These are phyloP conservation scores for Cheilosia scutellata DNA, from an alignment of 2,888 invertebrate genomes.

Conservation along the genomic window DNA sequence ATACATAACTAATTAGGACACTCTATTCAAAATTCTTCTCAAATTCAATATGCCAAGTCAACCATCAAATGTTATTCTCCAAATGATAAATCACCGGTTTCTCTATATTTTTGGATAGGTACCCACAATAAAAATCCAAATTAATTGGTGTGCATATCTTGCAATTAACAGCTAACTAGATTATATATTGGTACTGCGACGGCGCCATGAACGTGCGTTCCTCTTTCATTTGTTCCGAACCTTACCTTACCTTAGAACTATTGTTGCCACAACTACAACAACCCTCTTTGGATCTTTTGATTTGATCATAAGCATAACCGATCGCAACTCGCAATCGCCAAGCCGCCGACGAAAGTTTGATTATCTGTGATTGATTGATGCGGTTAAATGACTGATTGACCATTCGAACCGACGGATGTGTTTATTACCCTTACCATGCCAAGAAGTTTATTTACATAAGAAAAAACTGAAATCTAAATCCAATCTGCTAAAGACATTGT, in stretches of 20 bases:
- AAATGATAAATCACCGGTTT: conserved; percentile 34
- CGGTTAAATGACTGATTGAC: conserved; percentile 74
- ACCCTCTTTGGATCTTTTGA: conserved; percentile 19
- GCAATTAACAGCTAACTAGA: conserved; percentile 66
- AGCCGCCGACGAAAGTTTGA: conserved; percentile 67
- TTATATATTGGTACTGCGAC: conserved; percentile 17
- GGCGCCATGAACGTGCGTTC: conserved; percentile 53
- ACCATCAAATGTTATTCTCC: conserved; percentile 3
- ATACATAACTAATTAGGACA: no score
- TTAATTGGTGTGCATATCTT: conserved; percentile 59
- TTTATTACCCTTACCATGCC: conserved; percentile 73
- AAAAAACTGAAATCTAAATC: conserved; percentile 44
- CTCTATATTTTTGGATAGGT: conserved; percentile 2
- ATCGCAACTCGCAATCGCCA: conserved; percentile 33
- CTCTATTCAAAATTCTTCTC: background rate
- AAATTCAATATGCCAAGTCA: background rate
- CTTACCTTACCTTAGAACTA: conserved; percentile 40
- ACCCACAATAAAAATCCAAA: conserved; percentile 35
- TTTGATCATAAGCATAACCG: conserved; percentile 24
- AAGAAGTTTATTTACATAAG: conserved; percentile 46
- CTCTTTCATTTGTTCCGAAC: background rate
- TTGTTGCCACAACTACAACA: conserved; percentile 28
- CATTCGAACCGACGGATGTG: conserved; percentile 64
- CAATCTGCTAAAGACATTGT: conserved; percentile 40
- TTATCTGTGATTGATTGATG: conserved; percentile 74